Evolutionary conservation across 2,113 vertebrate species (phyloP).

Genomic region (Cynopterus brachyotis): DNA sequence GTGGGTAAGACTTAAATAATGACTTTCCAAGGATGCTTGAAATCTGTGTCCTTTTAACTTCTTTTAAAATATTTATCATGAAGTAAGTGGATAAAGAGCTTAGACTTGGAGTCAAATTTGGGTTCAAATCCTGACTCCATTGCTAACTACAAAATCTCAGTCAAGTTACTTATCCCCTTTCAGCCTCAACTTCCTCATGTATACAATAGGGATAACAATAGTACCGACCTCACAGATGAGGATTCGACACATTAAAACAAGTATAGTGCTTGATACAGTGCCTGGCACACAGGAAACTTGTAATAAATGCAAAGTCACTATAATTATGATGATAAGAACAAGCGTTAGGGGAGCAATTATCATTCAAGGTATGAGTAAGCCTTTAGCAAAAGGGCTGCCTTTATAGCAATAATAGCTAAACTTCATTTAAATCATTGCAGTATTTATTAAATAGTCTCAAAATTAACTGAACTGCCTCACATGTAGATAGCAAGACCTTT

Average conservation of each 20-base stretch:
- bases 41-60: not conserved
- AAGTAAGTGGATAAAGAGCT: not conserved
- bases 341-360: not conserved
- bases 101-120: not conserved
- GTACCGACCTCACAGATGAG: not conserved
- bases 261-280: not conserved
- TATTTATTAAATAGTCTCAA: not conserved
- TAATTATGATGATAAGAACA: not conserved
- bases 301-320: not conserved
- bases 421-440: not conserved
- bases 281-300: not conserved
- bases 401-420: not conserved
- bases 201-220: not conserved
- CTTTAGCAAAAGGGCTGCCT: constrained; percentile 21
- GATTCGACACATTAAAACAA: not conserved
- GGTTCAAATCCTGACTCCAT: not conserved
- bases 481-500: not conserved
- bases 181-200: not conserved
- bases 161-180: not conserved
- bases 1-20: not conserved
- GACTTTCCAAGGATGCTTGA: not conserved
- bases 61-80: not conserved
- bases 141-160: not conserved
- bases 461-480: not conserved
- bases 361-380: not conserved